phyloP scores from a whole-genome alignment of 2,888 invertebrate genomes.

The Gastrophysa polygoni region DNA sequence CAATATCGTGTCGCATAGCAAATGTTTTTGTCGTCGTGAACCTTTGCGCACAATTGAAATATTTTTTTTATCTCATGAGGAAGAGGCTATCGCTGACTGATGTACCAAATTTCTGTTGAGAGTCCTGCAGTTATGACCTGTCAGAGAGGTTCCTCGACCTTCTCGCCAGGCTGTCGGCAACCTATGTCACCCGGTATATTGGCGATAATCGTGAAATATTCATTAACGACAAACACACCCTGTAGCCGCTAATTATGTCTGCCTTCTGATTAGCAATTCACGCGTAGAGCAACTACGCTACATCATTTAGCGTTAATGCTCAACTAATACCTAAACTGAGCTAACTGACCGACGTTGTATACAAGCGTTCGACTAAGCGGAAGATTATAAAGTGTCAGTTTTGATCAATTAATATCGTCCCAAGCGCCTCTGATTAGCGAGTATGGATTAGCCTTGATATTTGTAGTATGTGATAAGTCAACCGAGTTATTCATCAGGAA shows the following conservation, averaged over 20 bases:
- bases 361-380: conserved; percentile 35
- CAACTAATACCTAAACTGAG: conserved; percentile 17
- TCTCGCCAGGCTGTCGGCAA: no score
- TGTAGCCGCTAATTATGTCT: conserved; percentile 47
- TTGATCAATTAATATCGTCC: neutral
- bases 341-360: conserved; percentile 34
- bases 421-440: neutral
- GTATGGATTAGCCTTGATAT: neutral
- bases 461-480: neutral
- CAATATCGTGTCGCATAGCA: no score
- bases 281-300: conserved; percentile 52
- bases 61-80: no score
- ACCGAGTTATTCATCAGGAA: neutral
- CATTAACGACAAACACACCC: neutral
- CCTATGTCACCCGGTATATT: no score
- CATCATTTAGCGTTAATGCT: conserved; percentile 55
- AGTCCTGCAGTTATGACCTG: no score
- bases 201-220: no score
- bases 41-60: no score
- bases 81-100: no score
- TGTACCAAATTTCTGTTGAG: no score
- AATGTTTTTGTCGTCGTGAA: no score
- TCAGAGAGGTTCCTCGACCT: no score
- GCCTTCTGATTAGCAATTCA: conserved; percentile 55
- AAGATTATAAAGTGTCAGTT: conserved; percentile 28